Evolutionary conservation across 2,888 invertebrate genomes (phyloP).

Genomic region (Elmis aenea): DNA sequence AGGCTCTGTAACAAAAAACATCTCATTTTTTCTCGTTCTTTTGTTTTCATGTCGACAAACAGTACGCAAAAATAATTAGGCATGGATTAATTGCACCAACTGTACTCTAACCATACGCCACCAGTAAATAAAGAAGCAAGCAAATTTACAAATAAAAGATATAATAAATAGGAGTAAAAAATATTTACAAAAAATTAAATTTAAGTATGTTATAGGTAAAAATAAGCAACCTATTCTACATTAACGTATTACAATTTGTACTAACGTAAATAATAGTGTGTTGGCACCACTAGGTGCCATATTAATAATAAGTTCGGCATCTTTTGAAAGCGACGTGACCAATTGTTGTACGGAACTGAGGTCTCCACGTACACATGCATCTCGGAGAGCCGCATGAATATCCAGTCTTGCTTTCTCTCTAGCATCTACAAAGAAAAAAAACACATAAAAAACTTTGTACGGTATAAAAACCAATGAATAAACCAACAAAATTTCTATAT

Average conservation of each 20-base stretch:
- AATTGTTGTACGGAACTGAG: constrained; percentile 59
- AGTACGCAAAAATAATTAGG: background rate
- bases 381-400: constrained; percentile 70
- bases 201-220: constrained; percentile 1
- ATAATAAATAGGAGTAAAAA: too few species aligned
- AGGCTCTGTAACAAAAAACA: constrained; percentile 57
- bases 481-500: too few species aligned
- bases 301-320: constrained; percentile 73
- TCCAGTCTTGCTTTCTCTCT: constrained; percentile 69
- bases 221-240: background rate
- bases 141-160: too few species aligned
- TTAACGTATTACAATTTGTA: constrained; percentile 23
- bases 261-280: constrained; percentile 80
- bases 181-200: background rate
- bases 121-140: too few species aligned
- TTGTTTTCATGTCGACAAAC: background rate
- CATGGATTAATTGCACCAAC: too few species aligned
- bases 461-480: too few species aligned
- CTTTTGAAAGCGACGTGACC: constrained; percentile 59
- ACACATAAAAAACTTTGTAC: too few species aligned
- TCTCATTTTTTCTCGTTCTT: too few species aligned
- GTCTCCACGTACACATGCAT: constrained; percentile 73
- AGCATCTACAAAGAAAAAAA: constrained; percentile 52
- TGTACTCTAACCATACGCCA: too few species aligned
- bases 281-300: constrained; percentile 84